Evolutionary conservation across 2,113 vertebrate species (phyloP).

Genomic region (Nanger granti): DNA sequence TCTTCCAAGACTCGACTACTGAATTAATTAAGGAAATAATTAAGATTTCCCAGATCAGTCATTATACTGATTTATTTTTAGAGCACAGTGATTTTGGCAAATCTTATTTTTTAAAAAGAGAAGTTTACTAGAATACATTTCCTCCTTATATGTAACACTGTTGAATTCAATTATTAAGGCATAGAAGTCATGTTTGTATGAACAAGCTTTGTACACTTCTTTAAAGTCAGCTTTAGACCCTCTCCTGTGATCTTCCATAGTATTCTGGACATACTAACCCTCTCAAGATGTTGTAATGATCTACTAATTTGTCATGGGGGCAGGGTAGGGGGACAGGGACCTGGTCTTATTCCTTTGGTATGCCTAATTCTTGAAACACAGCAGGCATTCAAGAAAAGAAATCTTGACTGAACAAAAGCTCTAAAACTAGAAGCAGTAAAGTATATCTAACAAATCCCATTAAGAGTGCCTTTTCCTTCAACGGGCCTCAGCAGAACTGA

Average conservation of each 20-base stretch:
- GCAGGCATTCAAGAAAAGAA: neutral
- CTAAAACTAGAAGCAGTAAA: slow-evolving; percentile 5
- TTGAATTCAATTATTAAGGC: neutral
- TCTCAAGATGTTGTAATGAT: neutral
- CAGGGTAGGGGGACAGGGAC: neutral
- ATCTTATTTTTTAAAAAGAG: neutral
- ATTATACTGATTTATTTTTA: slow-evolving; percentile 37
- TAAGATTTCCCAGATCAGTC: slow-evolving; percentile 50
- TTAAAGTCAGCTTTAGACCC: neutral
- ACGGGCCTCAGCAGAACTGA: neutral
- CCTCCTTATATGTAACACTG: neutral
- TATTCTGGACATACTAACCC: neutral
- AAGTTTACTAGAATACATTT: neutral
- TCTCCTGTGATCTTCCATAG: neutral
- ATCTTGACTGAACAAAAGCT: neutral
- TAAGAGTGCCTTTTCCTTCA: neutral
- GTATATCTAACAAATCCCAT: neutral
- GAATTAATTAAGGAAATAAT: slow-evolving; percentile 19
- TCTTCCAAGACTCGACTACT: slow-evolving; percentile 25
- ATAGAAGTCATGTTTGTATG: neutral
- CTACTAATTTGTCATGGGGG: neutral
- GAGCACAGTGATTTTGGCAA: neutral
- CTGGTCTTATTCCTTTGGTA: neutral
- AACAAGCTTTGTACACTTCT: neutral
- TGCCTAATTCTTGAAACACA: neutral